Conservation (phyloP, 2,888 invertebrate species). For the Sphaeridia pumilis region DNA sequence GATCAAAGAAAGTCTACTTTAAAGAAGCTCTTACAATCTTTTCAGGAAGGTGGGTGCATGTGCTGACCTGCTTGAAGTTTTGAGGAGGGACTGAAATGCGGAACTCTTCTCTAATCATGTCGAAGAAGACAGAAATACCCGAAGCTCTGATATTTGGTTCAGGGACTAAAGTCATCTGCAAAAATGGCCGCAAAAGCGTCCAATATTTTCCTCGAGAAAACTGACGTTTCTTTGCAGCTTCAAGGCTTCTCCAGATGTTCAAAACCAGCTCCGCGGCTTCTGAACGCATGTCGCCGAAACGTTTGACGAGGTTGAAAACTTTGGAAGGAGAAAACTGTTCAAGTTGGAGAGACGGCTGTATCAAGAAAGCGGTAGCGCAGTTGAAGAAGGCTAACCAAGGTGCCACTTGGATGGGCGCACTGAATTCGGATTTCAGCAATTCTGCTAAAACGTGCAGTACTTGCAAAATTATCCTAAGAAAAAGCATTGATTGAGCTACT, state of each 20-base stretch:
- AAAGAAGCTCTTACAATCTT: constrained; percentile 5
- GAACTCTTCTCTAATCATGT: constrained; percentile 96
- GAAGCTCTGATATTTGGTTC: constrained; percentile 75
- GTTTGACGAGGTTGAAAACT: constrained; percentile 57
- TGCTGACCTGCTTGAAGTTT: constrained; percentile 46
- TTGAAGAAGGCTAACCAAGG: constrained; percentile 87
- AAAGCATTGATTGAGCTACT: neutral
- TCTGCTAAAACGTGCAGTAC: constrained; percentile 61
- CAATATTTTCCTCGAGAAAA: constrained; percentile 57
- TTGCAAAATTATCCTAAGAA: constrained; percentile 57
- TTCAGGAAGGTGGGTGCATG: neutral
- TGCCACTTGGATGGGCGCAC: constrained; percentile 58
- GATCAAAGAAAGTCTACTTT: too few relatives aligned
- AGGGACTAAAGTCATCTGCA: constrained; percentile 87
- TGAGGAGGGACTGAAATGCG: constrained; percentile 39
- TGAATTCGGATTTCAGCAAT: constrained; percentile 64
- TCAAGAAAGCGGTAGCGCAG: constrained; percentile 76
- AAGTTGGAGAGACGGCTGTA: constrained; percentile 72
- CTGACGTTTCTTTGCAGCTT: constrained; percentile 56
- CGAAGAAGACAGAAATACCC: constrained; percentile 91
- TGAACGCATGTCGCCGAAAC: constrained; percentile 80
- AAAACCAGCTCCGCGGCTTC: constrained; percentile 73
- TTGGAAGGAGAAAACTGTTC: constrained; percentile 69
- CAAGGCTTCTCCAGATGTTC: constrained; percentile 86
- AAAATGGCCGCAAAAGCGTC: constrained; percentile 74